Base-by-base conservation (phyloP, 2,113 vertebrate genomes). In the Pedetes capensis region DNA sequence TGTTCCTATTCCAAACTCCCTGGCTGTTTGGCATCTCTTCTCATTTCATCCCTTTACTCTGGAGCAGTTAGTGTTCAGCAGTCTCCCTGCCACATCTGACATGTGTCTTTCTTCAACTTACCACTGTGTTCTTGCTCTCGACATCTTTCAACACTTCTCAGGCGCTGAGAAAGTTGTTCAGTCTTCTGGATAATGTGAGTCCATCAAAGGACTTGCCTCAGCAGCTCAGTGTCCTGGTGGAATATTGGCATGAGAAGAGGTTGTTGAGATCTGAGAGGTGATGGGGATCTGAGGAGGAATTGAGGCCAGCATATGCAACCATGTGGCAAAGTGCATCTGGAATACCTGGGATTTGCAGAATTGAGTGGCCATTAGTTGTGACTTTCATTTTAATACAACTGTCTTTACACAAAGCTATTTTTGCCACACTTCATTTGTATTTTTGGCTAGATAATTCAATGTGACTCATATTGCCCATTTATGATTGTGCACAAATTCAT, bases 341-440 rank as follows among this genome's bases (percentile, higher is more conserved):
- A 92, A 80, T 23, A 61, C 59, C 18, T 13, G 47, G 29, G 63
- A 53, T 83, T 83, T 87, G 59, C 20, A 92, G 76, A 94, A 76
- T 69, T 84, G 44, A 34, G 39, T 87, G 51, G 17, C 42, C 23
- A 71, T 80, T 75, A 80, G 2, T 51, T 87, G 16, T 53, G 55
- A 87, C 63, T 91, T 92, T 25, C 8, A 59, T 89, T 93, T 83
- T 79, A 57, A 90, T 59, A 64, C n/a, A 74, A 76, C n/a, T 91
- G 49, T 91, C 39, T 91, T 96, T 69, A 27, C 29, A 49, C 59
- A 72, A 61, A 64, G 27, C 39, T 39, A 37, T 84, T 93, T 94
- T 95, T 63, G 27, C 2, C 25, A 34, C 89, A 37, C 69, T 37
- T 13, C 27, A 80, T 63, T n/a, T 16, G 3, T 6, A 87, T 79